Base-by-base conservation (phyloP, 2,113 vertebrate genomes). In the Microtus montanus region DNA sequence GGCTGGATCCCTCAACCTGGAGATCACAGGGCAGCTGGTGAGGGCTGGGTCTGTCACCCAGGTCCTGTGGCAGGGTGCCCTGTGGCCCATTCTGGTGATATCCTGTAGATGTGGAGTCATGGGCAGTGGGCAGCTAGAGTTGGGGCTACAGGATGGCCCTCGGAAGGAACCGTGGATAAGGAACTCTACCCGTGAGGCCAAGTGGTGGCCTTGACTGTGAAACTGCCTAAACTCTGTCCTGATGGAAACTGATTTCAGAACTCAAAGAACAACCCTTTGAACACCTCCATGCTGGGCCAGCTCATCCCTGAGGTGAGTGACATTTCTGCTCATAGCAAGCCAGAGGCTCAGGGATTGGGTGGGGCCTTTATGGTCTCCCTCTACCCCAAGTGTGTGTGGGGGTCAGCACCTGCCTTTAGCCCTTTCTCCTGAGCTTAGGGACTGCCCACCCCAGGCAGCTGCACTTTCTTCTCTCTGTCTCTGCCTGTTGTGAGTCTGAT, bases 231-330 rank as follows among this genome's bases (percentile, higher is more conserved):
- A 71, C 52, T 13, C 47, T 68, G 20, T 38, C 9, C 0, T 47
- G 74, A 20, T 0, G 70, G 52, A 84, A 49, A 2, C 30, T 90
- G 35, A 90, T 96, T 98, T 95, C 96, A 98, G 98, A 77, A 90
- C 5, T 94, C 97, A 0, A 33, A 91, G 0, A 24, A 88, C 73
- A 97, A 96, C 38, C 93, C 17, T 0, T 95, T 98, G 92, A 97
- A 93, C 74, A 98, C 97, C 9, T 98, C 98, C 0, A 10, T 4
- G 1, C 68, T 98, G 93, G 97, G 97, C 91, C 74, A 47, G 64
- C 54, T 94, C 83, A 98, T 98, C 38, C 97, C 98, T 0, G 95
- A 98, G 96, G 98, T 98, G 26, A 35, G 97, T 96, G 78, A 77
- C 0, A 0, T 14, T 95, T 80, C 54, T 78, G 70, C 3, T 80